phyloP scores from a whole-genome alignment of 2,797 vertebrate species.

The Leptoclinus maculatus region DNA sequence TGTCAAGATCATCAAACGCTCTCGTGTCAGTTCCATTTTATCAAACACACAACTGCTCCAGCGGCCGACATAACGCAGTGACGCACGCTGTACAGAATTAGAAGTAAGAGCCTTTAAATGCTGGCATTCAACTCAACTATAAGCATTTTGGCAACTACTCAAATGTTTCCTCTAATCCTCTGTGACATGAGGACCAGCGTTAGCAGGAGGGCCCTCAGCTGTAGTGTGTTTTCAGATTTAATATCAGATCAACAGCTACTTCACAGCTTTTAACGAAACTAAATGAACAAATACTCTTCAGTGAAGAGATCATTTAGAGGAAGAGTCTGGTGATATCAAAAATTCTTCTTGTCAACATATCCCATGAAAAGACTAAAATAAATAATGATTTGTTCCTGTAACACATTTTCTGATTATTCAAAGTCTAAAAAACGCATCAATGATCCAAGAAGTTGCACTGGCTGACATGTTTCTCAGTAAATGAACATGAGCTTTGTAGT shows the following conservation, averaged over 20 bases:
- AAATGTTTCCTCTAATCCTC: slow-evolving; percentile 24
- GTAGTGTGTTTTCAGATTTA: slow-evolving; percentile 14
- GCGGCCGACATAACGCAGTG: slow-evolving; percentile 12
- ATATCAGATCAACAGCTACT: background rate
- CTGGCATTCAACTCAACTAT: background rate
- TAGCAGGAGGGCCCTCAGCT: background rate
- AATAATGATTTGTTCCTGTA: background rate
- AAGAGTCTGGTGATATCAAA: background rate
- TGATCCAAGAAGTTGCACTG: background rate
- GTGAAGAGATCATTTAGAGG: background rate
- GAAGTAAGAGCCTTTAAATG: slow-evolving; percentile 18
- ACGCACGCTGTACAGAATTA: slow-evolving; percentile 10
- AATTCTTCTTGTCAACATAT: background rate
- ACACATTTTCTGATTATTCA: background rate
- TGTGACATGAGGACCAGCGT: slow-evolving; percentile 15
- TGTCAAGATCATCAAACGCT: slow-evolving; percentile 48
- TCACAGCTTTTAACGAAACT: slow-evolving; percentile 1
- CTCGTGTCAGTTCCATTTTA: slow-evolving; percentile 37
- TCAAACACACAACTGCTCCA: slow-evolving; percentile 35
- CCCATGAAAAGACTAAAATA: background rate
- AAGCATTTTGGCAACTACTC: slow-evolving; percentile 3
- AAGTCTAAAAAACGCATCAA: background rate
- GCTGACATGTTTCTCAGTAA: background rate
- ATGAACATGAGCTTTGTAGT: background rate
- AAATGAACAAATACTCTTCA: background rate